Percentiles rank a stretch among this genome's conserved stretches.
phyloP scores from a whole-genome alignment of 1,140 invertebrate genomes.

The Trissolcus basalis region DNA sequence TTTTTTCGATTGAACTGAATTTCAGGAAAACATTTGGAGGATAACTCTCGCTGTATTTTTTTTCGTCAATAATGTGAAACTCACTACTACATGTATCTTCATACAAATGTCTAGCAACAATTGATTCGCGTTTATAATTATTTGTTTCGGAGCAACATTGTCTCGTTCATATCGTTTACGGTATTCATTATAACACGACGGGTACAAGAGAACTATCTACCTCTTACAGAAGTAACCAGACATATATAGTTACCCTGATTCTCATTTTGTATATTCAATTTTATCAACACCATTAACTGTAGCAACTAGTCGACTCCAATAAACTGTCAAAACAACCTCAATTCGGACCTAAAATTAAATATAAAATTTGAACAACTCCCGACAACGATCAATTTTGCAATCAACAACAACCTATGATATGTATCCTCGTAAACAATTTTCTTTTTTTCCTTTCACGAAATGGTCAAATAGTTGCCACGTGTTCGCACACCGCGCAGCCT shows the following conservation, averaged over 20 bases:
- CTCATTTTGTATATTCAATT: constrained; percentile 36
- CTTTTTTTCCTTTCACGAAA: constrained; percentile 23
- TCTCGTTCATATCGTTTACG: constrained; percentile 37
- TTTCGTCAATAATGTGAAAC: not conserved
- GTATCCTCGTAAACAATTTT: constrained; percentile 8
- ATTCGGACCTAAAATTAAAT: not conserved
- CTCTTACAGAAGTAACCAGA: constrained; percentile 52
- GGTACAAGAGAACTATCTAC: constrained; percentile 45
- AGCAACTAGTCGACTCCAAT: constrained; percentile 38
- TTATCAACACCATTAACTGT: constrained; percentile 4
- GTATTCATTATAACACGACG: constrained; percentile 35
- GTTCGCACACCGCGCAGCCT: constrained; percentile 25
- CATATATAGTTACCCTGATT: constrained; percentile 53
- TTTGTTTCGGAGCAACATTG: constrained; percentile 34
- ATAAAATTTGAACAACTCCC: constrained; percentile 15
- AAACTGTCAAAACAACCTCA: not conserved
- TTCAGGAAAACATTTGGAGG: too few species aligned
- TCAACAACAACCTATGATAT: constrained; percentile 17
- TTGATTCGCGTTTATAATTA: constrained; percentile 36
- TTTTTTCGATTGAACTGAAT: too few species aligned
- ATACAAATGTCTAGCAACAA: constrained; percentile 47
- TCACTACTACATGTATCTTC: constrained; percentile 39
- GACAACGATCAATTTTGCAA: constrained; percentile 18
- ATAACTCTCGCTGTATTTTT: too few species aligned
- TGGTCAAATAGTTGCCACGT: constrained; percentile 44